Evolutionary conservation across 1,140 invertebrate genomes (phyloP), one percentile per base, ranked within the genome.

Genomic region (Pachypeltis micranthus): DNA sequence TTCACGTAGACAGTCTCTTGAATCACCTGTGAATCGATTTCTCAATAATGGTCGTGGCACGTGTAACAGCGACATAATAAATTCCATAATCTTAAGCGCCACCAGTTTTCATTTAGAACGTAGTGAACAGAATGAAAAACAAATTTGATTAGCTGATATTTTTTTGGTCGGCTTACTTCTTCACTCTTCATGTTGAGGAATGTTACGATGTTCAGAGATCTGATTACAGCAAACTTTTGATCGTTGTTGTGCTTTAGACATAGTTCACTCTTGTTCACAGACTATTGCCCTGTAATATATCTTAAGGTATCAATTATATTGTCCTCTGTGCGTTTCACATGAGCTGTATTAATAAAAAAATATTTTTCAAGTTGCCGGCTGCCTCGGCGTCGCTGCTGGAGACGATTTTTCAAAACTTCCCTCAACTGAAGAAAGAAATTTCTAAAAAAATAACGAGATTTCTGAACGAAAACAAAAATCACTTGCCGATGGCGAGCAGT

Each of bases 391-490:
- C 44, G 2, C 27, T 62, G 19, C 25, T 62, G 2, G 51, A 62
- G 24, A 47, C 51, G 16, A 3, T 62, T 1, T 62, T 55, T 21
- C 10, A 21, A 1, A 54, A 28, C 14, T 27, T 54, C 21, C 61
- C 61, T 27, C 16, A 62, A 1, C 19, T 62, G 1, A 56, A 56
- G 24, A 25, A 1, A 16, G 27, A 27, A 16, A 62, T 62, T 2
- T 16, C 44, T 7, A 26, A 56, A 1, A 55, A 54, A 23, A 3
- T 55, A 24, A 1, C 0, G 4, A 14, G 19, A 16, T 62, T 62
- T 25, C 29, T 62, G 12, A 26, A 31, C 19, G 44, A n/a, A 14
- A 62, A 62, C 21, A 25, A 44, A 28, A 62, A 62, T 21, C 24
- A 25, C 24, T 27, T 62, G 16, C 44, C 61, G n/a, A 62, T 51